Base-by-base conservation (phyloP, 2,113 vertebrate genomes). In the Motacilla alba region DNA sequence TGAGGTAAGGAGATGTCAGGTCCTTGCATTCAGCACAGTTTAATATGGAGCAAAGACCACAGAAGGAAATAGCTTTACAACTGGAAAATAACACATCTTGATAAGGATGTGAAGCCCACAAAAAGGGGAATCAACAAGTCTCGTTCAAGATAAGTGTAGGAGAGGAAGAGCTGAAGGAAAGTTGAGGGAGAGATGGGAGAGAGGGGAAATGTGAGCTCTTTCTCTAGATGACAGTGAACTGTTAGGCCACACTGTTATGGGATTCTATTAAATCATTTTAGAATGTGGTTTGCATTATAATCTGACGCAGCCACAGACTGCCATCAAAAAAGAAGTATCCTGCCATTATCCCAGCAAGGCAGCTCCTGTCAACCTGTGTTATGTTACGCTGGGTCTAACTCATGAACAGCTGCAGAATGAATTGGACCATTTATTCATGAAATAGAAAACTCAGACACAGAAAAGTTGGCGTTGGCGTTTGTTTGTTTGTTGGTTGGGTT, bases 1-100 rank as follows among this genome's bases (percentile, higher is more conserved):
- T 10, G 99, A 99, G 94, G 99, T 99, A 97, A 98, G 94, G 23
- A 15, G 58, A 23, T 13, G 9, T 30, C 17, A 37, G 37, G 31
- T 82, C 52, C 30, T 78, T 92, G 74, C 30, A 39, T 28, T 84
- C 37, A 47, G 44, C 55, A 43, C 30, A n/a, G 35, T 74, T 67
- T 60, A 47, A 20, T 15, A 1, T 7, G 35, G 24, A 76, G 55
- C 52, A 73, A 68, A 83, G 50, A 43, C 44, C 0, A 0, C 68
- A 53, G 39, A 76, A 83, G 59, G 60, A 90, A 76, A 74, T 63
- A 3, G 4, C 43, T 78, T 69, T 66, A 46, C 47, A 82, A 35
- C 30, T 58, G 68, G 50, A 39, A 58, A 74, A 88, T 31, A 47
- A 17, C 12, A 28, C 21, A 13, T 72, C 83, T 69, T 59, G 50